Evolutionary conservation across 2,113 vertebrate genomes (phyloP), one percentile per base, ranked within the genome.

Genomic region (Myrmecobius fasciatus): DNA sequence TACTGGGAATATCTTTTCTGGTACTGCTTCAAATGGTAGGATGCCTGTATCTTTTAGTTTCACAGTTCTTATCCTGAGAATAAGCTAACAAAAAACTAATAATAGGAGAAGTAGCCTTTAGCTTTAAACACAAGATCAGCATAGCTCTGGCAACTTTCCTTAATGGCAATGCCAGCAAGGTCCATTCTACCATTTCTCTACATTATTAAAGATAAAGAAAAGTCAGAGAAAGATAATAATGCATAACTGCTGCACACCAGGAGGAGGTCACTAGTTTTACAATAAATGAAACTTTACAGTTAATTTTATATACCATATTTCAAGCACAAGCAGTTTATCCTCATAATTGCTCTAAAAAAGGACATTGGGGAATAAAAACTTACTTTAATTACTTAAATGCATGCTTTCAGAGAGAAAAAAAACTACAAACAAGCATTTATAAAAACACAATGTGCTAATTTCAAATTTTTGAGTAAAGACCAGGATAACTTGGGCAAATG

Each of bases 331-430:
- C 3, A 93, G 51, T 91, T 28, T 1, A 91, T 26, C 92, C 12
- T 54, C 46, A 53, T 24, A 6, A 28, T 92, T 0, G 25, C 20
- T 93, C 43, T n/a, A 25, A 92, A 67, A 75, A 91, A n/a, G 6
- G 0, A 3, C 25, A 53, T 91, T 52, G 47, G 0, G 51, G 52
- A 93, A 91, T 47, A 25, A 60, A 43, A 75, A 75, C 12, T 75
- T n/a, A 60, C n/a, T 93, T 96, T 53, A 94, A 53, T 0, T 54
- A 2, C 14, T 91, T 47, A 25, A 54, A 36, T 60, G 47, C 49
- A 20, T 26, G 52, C 20, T 95, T 75, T 92, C 11, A 93, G 8
- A 89, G 25, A 92, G 8, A 93, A 48, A 91, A 54, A 92, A 91
- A 54, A 92, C 25, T 52, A 2, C 1, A 83, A 17, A 43, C 24